A percentile compares a stretch with the other conserved stretches of the same genome.
These are phyloP conservation scores for Pteromalus puparum DNA, from an alignment of 1,140 invertebrate species.

Conservation along the genomic window DNA sequence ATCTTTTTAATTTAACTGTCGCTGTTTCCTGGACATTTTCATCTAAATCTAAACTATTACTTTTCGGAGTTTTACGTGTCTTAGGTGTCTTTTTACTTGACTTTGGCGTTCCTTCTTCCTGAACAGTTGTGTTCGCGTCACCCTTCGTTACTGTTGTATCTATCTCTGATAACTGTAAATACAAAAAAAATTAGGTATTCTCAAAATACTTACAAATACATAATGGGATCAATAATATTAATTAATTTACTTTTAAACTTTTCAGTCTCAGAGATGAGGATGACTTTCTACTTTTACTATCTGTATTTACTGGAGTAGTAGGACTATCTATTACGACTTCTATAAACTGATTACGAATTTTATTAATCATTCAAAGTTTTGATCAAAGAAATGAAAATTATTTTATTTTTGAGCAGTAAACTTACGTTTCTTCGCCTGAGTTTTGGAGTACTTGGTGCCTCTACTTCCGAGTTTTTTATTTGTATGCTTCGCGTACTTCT, in stretches of 20 bases:
- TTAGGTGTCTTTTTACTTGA: slow-evolving; percentile 8
- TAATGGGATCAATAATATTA: background rate
- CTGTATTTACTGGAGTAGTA: background rate
- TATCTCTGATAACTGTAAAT: background rate
- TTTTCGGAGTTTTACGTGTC: background rate
- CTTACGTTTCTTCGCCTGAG: background rate
- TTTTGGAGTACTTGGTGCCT: background rate
- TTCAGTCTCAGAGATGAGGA: background rate
- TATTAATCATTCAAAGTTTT: background rate
- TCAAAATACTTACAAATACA: too few relatives aligned
- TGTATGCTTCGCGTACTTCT: background rate
- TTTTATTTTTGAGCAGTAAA: background rate
- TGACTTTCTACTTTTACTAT: slow-evolving; percentile 22
- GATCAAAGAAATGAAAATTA: background rate
- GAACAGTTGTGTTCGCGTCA: slow-evolving; percentile 1
- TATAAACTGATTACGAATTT: background rate
- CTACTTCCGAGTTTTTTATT: background rate
- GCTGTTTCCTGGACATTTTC: background rate
- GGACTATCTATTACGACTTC: background rate
- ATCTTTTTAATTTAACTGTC: background rate
- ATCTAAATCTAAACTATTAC: background rate
- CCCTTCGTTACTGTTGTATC: background rate
- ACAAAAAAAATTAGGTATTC: background rate
- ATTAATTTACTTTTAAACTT: slow-evolving; percentile 13
- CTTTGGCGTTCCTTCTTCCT: background rate